phyloP scores from a whole-genome alignment of 35 echinoderm and acorn worm genomes.

The Stichopus chloronotus region DNA sequence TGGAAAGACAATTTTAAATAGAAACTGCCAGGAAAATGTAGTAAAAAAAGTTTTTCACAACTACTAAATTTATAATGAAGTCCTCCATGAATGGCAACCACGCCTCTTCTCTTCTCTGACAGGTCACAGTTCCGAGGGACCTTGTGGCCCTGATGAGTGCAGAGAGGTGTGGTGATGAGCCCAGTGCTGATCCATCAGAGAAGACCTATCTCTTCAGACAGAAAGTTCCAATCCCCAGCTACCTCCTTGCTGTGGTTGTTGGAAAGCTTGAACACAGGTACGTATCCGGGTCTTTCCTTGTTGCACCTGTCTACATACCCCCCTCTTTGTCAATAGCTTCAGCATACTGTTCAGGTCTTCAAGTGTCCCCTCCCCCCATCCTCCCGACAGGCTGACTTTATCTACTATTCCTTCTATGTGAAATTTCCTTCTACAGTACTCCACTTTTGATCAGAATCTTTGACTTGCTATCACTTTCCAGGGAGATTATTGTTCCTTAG shows the following conservation, averaged over 20 bases:
- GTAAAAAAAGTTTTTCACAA: no score
- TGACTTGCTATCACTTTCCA: no score
- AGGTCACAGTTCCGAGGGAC: slow-evolving; percentile 89
- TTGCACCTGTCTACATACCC: not conserved
- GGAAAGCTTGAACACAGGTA: slow-evolving; percentile 95
- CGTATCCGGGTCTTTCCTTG: not conserved
- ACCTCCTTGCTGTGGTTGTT: slow-evolving; percentile 93
- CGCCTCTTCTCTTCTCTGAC: not conserved
- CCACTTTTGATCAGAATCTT: no score
- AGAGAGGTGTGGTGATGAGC: slow-evolving; percentile 72
- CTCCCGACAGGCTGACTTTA: not conserved
- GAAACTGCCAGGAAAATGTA: no score
- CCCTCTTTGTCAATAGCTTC: not conserved
- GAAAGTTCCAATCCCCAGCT: slow-evolving; percentile 91
- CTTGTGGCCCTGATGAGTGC: slow-evolving; percentile 95
- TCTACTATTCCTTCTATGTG: not conserved
- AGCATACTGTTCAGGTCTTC: not conserved
- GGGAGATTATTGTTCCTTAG: no score
- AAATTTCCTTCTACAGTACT: no score
- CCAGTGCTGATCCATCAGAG: slow-evolving; percentile 35
- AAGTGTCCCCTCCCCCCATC: not conserved
- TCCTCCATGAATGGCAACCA: not conserved
- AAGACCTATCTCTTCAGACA: slow-evolving; percentile 89
- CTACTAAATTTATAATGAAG: no score
- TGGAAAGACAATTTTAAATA: no score